These are phyloP conservation scores for Ianthella basta DNA, from an alignment of 37 sponge, comb jelly and placozoan genomes.

Conservation along the genomic window DNA sequence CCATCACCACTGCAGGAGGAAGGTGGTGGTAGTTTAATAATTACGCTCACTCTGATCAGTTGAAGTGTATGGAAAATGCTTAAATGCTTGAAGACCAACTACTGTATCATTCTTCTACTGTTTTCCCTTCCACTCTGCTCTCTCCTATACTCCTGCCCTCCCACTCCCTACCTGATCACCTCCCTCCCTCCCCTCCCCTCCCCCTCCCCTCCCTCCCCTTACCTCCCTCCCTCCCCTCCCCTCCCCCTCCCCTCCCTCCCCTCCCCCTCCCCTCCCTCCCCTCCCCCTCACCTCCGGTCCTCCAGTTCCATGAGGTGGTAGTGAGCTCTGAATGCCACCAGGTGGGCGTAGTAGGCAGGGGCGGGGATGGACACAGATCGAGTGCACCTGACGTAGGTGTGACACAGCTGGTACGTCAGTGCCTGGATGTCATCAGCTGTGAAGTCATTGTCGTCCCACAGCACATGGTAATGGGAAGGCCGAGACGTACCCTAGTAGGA, in stretches of 20 bases:
- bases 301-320: constrained; percentile 86
- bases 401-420: constrained; percentile 96
- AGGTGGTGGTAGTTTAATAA: background rate
- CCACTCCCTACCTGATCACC: too few species aligned
- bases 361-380: constrained; percentile 97
- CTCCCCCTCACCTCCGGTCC: constrained; percentile 67
- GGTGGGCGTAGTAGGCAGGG: constrained; percentile 98
- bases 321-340: constrained; percentile 93
- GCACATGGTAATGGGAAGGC: constrained; percentile 95
- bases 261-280: constrained; percentile 74
- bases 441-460: constrained; percentile 96
- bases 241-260: background rate
- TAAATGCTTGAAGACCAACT: too few species aligned
- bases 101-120: too few species aligned
- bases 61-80: too few species aligned
- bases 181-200: too few species aligned
- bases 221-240: too few species aligned
- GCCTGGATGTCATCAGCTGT: constrained; percentile 91
- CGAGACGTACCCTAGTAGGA: constrained; percentile 85
- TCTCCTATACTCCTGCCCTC: too few species aligned
- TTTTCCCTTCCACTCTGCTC: too few species aligned
- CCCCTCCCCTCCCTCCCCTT: too few species aligned
- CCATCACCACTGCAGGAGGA: constrained; percentile 62
- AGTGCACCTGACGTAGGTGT: constrained; percentile 95
- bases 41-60: background rate